A percentile compares a stretch with the other conserved stretches of the same genome.
phyloP scores from a whole-genome alignment of 2,888 invertebrate species.

The Graphium colonna region DNA sequence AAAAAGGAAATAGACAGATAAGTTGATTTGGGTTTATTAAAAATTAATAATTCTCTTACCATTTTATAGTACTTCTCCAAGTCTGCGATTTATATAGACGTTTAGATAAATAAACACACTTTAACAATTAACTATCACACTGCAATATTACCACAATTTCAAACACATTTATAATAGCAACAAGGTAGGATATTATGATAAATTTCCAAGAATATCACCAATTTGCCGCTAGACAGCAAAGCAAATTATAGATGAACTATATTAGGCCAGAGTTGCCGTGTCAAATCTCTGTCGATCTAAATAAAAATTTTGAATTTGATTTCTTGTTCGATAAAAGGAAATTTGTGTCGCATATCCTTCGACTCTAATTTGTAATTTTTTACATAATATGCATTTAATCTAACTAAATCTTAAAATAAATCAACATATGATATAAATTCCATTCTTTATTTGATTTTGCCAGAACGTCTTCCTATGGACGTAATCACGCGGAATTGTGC shows the following conservation, averaged over 20 bases:
- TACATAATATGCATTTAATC: no score
- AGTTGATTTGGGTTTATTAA: neutral
- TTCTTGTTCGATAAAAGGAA: no score
- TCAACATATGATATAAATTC: no score
- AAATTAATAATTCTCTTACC: constrained; percentile 3
- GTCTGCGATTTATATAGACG: constrained; percentile 12
- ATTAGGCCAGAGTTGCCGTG: no score
- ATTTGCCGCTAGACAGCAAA: neutral
- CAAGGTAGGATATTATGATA: neutral
- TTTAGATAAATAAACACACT: neutral
- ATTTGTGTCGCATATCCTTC: no score
- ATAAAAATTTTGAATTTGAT: no score
- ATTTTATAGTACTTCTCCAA: constrained; percentile 19
- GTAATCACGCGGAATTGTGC: no score
- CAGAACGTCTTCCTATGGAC: no score
- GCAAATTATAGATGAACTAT: neutral
- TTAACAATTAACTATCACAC: neutral
- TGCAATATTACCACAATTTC: constrained; percentile 53
- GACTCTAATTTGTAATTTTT: no score
- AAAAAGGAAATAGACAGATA: neutral
- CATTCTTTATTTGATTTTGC: no score
- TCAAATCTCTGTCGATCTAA: no score
- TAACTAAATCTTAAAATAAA: no score
- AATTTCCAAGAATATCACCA: neutral
- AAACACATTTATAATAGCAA: neutral